Evolutionary conservation across 2,797 vertebrate genomes (phyloP).

Genomic region (Nyctalus aviator): DNA sequence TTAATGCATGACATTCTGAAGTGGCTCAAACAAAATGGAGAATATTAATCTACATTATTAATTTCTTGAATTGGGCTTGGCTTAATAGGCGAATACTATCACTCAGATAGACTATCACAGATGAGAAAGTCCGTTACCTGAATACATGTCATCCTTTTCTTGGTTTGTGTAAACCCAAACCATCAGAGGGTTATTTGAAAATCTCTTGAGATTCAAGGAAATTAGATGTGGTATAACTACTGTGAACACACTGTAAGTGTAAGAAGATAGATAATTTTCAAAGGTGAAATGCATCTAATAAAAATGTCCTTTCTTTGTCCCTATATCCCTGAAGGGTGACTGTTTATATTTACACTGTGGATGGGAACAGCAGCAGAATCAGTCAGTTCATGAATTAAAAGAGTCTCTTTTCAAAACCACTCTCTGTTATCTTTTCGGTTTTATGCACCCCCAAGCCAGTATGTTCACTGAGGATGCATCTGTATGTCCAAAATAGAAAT

Average conservation of each 20-base stretch:
- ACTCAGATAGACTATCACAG: constrained; percentile 57
- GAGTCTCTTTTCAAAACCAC: constrained; percentile 41
- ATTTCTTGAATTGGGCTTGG: constrained; percentile 74
- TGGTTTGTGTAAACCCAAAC: constrained; percentile 56
- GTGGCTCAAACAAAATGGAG: constrained; percentile 73
- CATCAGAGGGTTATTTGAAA: constrained; percentile 69
- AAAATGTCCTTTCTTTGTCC: constrained; percentile 29
- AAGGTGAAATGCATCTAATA: constrained; percentile 31
- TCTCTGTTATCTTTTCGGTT: constrained; percentile 25
- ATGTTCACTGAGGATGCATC: neutral
- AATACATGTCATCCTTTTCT: constrained; percentile 49
- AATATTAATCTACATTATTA: constrained; percentile 67
- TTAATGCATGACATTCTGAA: constrained; percentile 46
- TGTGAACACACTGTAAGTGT: constrained; percentile 29
- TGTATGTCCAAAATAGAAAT: constrained; percentile 22
- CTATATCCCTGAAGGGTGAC: constrained; percentile 25
- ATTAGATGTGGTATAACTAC: constrained; percentile 58
- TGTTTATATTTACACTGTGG: constrained; percentile 65
- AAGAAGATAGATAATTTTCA: constrained; percentile 41
- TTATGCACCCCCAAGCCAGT: neutral
- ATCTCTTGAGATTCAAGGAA: constrained; percentile 11
- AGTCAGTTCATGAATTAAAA: constrained; percentile 59
- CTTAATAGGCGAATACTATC: constrained; percentile 70
- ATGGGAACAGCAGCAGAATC: constrained; percentile 15
- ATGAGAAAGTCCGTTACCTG: constrained; percentile 57